A percentile compares a stretch with the other conserved stretches of the same genome.
Evolutionary conservation across 2,888 invertebrate genomes (phyloP).

Genomic region (Cataglyphis albicans): DNA sequence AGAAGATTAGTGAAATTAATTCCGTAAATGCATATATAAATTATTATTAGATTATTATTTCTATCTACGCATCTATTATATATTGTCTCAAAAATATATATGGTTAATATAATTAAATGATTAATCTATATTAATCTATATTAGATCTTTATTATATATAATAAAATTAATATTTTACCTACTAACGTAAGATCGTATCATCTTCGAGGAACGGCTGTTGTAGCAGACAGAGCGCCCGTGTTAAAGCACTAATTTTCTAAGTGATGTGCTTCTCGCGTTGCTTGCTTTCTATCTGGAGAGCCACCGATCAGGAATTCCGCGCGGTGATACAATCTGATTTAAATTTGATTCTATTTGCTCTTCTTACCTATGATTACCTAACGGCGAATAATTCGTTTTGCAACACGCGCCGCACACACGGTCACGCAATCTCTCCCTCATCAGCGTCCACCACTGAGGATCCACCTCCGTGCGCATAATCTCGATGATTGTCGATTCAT

Average conservation of each 20-base stretch:
- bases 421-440: slow-evolving; percentile 57
- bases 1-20: neutral
- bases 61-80: neutral
- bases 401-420: slow-evolving; percentile 49
- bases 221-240: neutral
- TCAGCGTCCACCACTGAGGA: slow-evolving; percentile 34
- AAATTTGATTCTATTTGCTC: slow-evolving; percentile 64
- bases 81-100: neutral
- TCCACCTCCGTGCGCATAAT: slow-evolving; percentile 33
- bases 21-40: neutral
- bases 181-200: neutral
- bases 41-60: neutral
- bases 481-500: slow-evolving; percentile 26
- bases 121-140: neutral
- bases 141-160: neutral
- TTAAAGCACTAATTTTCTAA: slow-evolving; percentile 46
- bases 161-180: slow-evolving; percentile 22
- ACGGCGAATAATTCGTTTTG: slow-evolving; percentile 62
- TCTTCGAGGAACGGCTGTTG: neutral
- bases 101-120: slow-evolving; percentile 3
- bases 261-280: slow-evolving; percentile 47
- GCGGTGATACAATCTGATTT: slow-evolving; percentile 61
- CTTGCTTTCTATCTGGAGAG: slow-evolving; percentile 46
- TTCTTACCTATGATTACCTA: slow-evolving; percentile 62
- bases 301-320: slow-evolving; percentile 32